A percentile compares a stretch with the other conserved stretches of the same genome.
These are phyloP conservation scores for Drosophila parthenogenetica DNA, from an alignment of 2,888 invertebrate species.

Conservation along the genomic window DNA sequence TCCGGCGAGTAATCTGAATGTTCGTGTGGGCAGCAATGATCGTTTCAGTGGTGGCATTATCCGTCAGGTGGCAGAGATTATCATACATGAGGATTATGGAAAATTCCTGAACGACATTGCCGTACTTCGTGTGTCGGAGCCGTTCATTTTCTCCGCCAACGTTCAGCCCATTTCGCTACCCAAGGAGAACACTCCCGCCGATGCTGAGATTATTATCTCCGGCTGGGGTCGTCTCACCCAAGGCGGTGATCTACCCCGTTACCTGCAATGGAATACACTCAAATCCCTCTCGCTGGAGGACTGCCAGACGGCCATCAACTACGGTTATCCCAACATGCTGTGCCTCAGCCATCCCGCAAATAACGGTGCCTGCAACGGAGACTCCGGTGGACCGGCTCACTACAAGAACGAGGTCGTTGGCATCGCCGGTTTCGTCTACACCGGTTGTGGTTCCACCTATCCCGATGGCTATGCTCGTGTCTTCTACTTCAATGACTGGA, in stretches of 20 bases:
- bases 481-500: slow-evolving; percentile 72
- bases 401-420: slow-evolving; percentile 77
- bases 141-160: slow-evolving; percentile 63
- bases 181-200: slow-evolving; percentile 56
- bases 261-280: slow-evolving; percentile 75
- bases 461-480: slow-evolving; percentile 83
- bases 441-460: slow-evolving; percentile 65
- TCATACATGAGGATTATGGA: slow-evolving; percentile 70
- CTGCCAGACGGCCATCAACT: slow-evolving; percentile 51
- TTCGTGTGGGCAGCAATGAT: slow-evolving; percentile 77
- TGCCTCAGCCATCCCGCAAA: slow-evolving; percentile 71
- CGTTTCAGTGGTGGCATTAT: slow-evolving; percentile 75
- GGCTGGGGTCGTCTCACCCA: slow-evolving; percentile 76
- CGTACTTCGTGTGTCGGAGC: slow-evolving; percentile 60
- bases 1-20: slow-evolving; percentile 15
- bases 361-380: slow-evolving; percentile 80
- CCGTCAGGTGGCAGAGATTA: slow-evolving; percentile 63
- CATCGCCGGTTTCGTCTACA: slow-evolving; percentile 71
- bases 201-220: slow-evolving; percentile 67
- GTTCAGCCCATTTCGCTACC: slow-evolving; percentile 77
- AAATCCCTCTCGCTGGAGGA: slow-evolving; percentile 32
- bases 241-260: slow-evolving; percentile 66
- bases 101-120: slow-evolving; percentile 77
- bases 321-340: slow-evolving; percentile 60
- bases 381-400: slow-evolving; percentile 81